Evolutionary conservation across 92 coral and sea anemone genomes (phyloP).

Genomic region (Zoanthus sociatus): DNA sequence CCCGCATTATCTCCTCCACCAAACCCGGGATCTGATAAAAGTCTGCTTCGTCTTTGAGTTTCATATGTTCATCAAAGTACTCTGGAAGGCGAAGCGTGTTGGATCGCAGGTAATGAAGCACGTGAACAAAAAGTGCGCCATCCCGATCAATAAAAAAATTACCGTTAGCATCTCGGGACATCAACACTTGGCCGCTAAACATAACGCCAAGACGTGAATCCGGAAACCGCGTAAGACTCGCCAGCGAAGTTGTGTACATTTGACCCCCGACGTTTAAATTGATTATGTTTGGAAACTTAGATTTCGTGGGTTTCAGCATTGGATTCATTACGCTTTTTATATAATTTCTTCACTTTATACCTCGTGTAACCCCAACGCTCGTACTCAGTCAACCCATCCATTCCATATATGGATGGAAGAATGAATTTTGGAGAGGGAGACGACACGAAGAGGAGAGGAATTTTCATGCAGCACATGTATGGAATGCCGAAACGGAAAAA

Average conservation of each 20-base stretch:
- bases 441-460: too few relatives aligned
- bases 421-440: too few relatives aligned
- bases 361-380: slow-evolving; percentile 7
- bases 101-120: slow-evolving; percentile 80
- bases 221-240: slow-evolving; percentile 77
- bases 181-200: slow-evolving; percentile 82
- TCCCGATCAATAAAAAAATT: slow-evolving; percentile 88
- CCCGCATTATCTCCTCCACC: slow-evolving; percentile 35
- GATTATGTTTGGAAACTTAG: slow-evolving; percentile 74
- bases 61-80: slow-evolving; percentile 81
- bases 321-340: neutral
- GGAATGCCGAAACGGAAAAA: too few relatives aligned
- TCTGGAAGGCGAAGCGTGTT: slow-evolving; percentile 78
- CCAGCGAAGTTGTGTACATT: slow-evolving; percentile 82
- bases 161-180: slow-evolving; percentile 80
- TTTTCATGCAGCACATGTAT: too few relatives aligned
- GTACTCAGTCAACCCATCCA: slow-evolving; percentile 14
- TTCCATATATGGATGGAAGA: slow-evolving; percentile 17
- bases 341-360: neutral
- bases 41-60: slow-evolving; percentile 84
- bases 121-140: slow-evolving; percentile 77
- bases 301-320: slow-evolving; percentile 23
- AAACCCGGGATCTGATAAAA: slow-evolving; percentile 77
- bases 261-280: slow-evolving; percentile 85
- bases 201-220: slow-evolving; percentile 82